phyloP scores from a whole-genome alignment of 2,113 vertebrate genomes.

The Dipodomys spectabilis region DNA sequence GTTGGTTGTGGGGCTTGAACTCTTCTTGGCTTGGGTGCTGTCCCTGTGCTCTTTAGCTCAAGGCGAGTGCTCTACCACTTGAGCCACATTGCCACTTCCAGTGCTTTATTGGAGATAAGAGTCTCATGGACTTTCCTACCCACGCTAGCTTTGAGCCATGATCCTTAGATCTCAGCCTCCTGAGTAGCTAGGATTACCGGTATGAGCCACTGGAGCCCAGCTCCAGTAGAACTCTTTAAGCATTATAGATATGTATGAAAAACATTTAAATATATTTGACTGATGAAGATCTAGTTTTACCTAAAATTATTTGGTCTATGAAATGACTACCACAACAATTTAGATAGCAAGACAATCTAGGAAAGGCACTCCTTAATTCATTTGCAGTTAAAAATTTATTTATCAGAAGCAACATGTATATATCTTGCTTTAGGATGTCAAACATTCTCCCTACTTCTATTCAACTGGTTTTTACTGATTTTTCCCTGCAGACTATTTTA shows the following conservation, averaged over 20 bases:
- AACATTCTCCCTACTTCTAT: background rate
- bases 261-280: background rate
- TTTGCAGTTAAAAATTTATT: conserved; percentile 23
- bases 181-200: too few species aligned
- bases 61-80: too few species aligned
- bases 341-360: conserved; percentile 41
- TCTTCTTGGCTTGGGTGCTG: too few species aligned
- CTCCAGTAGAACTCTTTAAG: background rate
- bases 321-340: conserved; percentile 49
- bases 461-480: background rate
- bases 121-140: too few species aligned
- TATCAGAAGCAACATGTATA: background rate
- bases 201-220: too few species aligned
- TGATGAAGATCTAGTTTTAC: conserved; percentile 36
- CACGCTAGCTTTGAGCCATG: too few species aligned
- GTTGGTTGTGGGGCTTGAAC: too few species aligned
- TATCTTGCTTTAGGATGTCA: background rate
- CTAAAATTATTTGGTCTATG: conserved; percentile 45
- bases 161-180: too few species aligned
- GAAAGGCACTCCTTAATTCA: conserved; percentile 30
- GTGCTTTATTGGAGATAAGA: too few species aligned
- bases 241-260: conserved; percentile 14
- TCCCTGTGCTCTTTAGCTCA: too few species aligned
- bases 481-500: background rate
- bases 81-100: too few species aligned